A percentile compares a stretch with the other conserved stretches of the same genome.
Conservation (phyloP, 2,797 vertebrate genomes). For the Cirrhinus mrigala region DNA sequence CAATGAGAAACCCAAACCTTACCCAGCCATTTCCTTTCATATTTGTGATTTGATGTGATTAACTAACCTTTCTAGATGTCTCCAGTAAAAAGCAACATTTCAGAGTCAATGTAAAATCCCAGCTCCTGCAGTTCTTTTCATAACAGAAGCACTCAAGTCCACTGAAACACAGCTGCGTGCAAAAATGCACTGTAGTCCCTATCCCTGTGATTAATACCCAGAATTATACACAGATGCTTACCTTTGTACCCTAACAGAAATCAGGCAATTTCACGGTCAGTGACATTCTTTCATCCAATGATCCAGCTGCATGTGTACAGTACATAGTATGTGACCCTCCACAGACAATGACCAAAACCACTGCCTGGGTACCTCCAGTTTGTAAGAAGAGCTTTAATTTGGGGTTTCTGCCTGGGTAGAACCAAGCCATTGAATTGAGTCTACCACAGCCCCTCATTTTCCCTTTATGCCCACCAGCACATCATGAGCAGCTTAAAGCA, state of each 20-base stretch:
- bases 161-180: constrained; percentile 22
- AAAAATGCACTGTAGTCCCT: constrained; percentile 62
- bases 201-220: constrained; percentile 75
- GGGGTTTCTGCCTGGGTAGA: constrained; percentile 30
- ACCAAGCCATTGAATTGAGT: constrained; percentile 31
- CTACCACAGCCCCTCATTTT: constrained; percentile 6
- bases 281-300: constrained; percentile 82
- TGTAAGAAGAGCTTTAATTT: constrained; percentile 50
- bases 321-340: constrained; percentile 68
- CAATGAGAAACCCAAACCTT: constrained; percentile 22
- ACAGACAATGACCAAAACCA: constrained; percentile 65
- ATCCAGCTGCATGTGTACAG: constrained; percentile 76
- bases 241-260: constrained; percentile 80
- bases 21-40: background rate
- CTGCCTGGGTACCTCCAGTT: constrained; percentile 66
- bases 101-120: background rate
- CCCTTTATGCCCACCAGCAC: constrained; percentile 3
- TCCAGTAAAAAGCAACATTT: background rate
- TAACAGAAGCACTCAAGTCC: constrained; percentile 26
- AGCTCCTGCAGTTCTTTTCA: background rate
- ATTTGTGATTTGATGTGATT: background rate
- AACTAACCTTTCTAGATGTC: constrained; percentile 7
- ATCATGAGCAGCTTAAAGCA: constrained; percentile 10
- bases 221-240: constrained; percentile 82
- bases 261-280: constrained; percentile 84